Conservation (phyloP, 2,113 vertebrate genomes). For the Mastomys natalensis region DNA sequence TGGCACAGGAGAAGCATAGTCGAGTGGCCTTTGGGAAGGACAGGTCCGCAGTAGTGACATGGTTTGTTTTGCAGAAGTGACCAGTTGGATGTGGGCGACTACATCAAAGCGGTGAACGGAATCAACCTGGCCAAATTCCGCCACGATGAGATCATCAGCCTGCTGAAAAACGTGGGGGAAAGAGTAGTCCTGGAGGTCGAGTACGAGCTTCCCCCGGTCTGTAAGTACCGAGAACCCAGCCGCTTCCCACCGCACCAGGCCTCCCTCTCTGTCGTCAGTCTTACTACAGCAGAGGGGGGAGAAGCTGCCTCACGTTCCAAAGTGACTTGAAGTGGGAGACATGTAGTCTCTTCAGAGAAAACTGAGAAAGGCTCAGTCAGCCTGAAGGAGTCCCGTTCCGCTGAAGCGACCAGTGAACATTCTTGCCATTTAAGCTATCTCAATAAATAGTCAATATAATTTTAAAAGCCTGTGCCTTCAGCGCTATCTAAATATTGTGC, state of each 20-base stretch:
- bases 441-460: neutral
- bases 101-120: conserved; percentile 98
- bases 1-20: fast-evolving
- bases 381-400: neutral
- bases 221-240: conserved; percentile 87
- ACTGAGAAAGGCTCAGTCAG: neutral
- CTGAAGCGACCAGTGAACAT: neutral
- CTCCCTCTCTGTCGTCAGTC: neutral
- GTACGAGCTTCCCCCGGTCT: conserved; percentile 96
- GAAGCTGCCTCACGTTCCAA: neutral
- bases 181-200: conserved; percentile 97
- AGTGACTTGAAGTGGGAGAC: conserved; percentile 1
- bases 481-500: neutral
- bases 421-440: neutral
- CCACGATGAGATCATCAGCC: conserved; percentile 98
- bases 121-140: conserved; percentile 98
- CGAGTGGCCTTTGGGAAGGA: neutral
- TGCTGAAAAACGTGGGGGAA: conserved; percentile 98
- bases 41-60: neutral
- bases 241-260: fast-evolving
- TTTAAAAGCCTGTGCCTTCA: neutral
- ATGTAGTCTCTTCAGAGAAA: neutral
- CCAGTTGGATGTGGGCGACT: conserved; percentile 98
- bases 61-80: conserved; percentile 91
- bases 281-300: neutral